Base-by-base conservation (phyloP, 1,140 invertebrate species). In the Ips nitidus region DNA sequence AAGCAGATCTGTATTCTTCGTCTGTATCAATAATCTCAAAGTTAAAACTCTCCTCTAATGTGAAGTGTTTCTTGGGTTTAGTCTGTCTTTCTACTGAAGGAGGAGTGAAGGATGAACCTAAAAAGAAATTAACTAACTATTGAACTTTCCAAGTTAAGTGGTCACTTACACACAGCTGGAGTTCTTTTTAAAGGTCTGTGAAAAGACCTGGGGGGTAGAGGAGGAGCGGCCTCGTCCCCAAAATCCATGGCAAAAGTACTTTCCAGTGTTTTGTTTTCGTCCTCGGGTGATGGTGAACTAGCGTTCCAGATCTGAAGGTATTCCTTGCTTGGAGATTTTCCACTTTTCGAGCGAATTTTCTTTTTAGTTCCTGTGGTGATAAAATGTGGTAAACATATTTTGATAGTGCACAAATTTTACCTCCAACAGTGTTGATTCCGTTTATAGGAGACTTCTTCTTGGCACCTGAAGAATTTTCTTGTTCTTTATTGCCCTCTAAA, bases 11-110 rank as follows among this genome's bases (percentile, higher is more conserved):
- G 71, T 59, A 56, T 37, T 56, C 38, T 22, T 56, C 38, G 77
- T 91, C 90, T 37, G 89, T 90, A 75, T 91, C 90, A 61, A 91
- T 90, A 52, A 92, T 86, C 80, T 92, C 90, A 79, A 92, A 91
- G 68, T 86, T 87, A 78, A 92, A 92, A 62, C 87, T 86, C 77
- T 91, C 90, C 82, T 92, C 90, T 2, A 86, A 85, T 56, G 86
- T 87, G 59, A 85, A 81, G 65, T 80, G 62, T 77, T 82, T 73
- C 81, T 84, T 86, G 66, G 85, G 85, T 77, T 86, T 86, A 69
- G 84, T 81, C 78, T 87, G 85, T 69, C 87, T 81, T 47, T 85
- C 84, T 38, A 81, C 75, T 5, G 75, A 72, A 3, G 80, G 79
- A 36, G 80, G 79, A 60, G 79, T 77, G 62, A 78, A 77, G 42